Evolutionary conservation across 2,888 invertebrate species (phyloP).

Genomic region (Blera fallax): DNA sequence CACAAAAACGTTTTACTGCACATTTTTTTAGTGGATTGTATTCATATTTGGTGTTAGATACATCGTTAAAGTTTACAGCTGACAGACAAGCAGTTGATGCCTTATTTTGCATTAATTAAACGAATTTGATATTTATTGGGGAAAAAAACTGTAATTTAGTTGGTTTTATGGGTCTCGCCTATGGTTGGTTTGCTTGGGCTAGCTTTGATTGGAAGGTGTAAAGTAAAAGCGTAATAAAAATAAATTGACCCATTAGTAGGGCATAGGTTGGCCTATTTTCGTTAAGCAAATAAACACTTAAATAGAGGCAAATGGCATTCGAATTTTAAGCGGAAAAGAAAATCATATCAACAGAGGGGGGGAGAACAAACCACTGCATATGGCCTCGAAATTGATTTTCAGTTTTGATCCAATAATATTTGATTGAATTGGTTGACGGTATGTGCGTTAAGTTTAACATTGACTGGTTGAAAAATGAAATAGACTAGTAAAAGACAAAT

Average conservation of each 20-base stretch:
- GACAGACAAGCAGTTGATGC: conserved; percentile 5
- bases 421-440: no score
- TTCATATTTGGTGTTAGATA: neutral
- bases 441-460: no score
- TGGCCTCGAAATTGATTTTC: neutral
- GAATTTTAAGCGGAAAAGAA: neutral
- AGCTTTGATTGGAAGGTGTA: neutral
- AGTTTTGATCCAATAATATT: neutral
- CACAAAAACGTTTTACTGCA: neutral
- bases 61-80: conserved; percentile 5
- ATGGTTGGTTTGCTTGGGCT: no score
- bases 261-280: neutral
- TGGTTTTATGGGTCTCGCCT: neutral
- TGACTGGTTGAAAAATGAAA: no score
- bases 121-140: neutral
- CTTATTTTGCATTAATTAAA: conserved; percentile 21
- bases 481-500: no score
- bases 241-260: neutral
- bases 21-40: neutral
- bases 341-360: neutral
- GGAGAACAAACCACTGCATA: neutral
- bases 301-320: neutral
- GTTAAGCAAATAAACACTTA: neutral
- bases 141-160: neutral
- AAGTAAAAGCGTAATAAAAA: neutral